These are phyloP conservation scores for Drosophila nigrodunni DNA, from an alignment of 1,140 invertebrate genomes.

Conservation along the genomic window DNA sequence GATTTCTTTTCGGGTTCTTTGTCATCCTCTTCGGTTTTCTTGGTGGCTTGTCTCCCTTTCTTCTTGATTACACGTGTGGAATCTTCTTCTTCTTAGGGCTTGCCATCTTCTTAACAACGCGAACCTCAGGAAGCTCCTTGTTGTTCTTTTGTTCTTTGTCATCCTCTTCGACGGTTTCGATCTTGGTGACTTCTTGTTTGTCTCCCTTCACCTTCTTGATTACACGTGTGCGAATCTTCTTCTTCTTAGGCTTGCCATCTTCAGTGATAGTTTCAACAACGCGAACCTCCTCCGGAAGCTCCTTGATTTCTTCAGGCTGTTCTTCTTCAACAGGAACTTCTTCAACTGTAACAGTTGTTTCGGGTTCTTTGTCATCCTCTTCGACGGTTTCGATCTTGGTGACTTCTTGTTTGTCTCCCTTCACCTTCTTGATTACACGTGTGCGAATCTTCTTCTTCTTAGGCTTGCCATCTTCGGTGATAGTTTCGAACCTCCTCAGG, in stretches of 20 bases:
- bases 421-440: conserved; percentile 52
- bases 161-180: conserved; percentile 39
- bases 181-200: conserved; percentile 38
- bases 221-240: conserved; percentile 38
- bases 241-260: conserved; percentile 33
- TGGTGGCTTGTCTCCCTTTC: conserved; percentile 46
- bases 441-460: conserved; percentile 48
- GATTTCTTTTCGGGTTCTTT: conserved; percentile 65
- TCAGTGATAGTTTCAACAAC: conserved; percentile 32
- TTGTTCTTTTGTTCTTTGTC: conserved; percentile 34
- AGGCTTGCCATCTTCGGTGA: conserved; percentile 49
- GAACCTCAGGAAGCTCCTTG: conserved; percentile 66
- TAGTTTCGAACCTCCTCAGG: conserved; percentile 24
- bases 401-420: conserved; percentile 51
- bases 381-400: conserved; percentile 56
- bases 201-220: conserved; percentile 41
- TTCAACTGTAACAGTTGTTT: conserved; percentile 46
- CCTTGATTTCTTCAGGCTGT: conserved; percentile 25
- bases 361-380: conserved; percentile 50
- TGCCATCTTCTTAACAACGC: conserved; percentile 70
- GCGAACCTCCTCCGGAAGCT: conserved; percentile 34
- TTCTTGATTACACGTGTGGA: conserved; percentile 53
- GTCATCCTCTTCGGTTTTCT: conserved; percentile 70
- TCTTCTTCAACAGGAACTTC: conserved; percentile 27
- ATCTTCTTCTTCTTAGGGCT: conserved; percentile 52